Percentiles rank a stretch among this genome's conserved stretches.
Evolutionary conservation across 2,888 invertebrate species (phyloP).

Genomic region (Crematogaster levior): DNA sequence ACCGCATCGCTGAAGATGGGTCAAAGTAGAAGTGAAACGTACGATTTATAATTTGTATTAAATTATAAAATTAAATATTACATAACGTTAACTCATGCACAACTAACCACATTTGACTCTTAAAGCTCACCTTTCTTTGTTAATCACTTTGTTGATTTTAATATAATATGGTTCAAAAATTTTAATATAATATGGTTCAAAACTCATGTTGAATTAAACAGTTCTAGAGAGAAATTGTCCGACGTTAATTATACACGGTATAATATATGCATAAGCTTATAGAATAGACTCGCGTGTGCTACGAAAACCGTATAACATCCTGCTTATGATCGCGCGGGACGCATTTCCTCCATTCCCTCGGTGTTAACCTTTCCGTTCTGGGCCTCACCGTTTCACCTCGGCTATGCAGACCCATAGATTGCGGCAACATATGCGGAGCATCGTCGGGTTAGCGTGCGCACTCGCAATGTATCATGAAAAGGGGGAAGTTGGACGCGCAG

Average conservation of each 20-base stretch:
- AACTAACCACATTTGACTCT: no score
- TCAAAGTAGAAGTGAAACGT: no score
- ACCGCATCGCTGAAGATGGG: no score
- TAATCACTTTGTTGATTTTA: no score
- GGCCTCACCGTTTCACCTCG: slow-evolving; percentile 46
- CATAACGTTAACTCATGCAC: no score
- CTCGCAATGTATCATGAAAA: slow-evolving; percentile 78
- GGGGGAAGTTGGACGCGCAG: slow-evolving; percentile 47
- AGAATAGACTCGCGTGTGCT: slow-evolving; percentile 73
- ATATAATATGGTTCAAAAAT: no score
- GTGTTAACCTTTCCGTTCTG: slow-evolving; percentile 65
- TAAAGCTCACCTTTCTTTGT: no score
- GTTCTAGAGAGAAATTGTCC: background rate
- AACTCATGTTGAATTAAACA: slow-evolving; percentile 1
- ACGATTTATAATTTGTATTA: no score
- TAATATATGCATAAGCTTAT: slow-evolving; percentile 25
- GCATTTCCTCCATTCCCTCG: slow-evolving; percentile 56
- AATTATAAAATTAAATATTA: no score
- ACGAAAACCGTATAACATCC: slow-evolving; percentile 77
- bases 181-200: background rate
- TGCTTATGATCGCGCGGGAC: slow-evolving; percentile 70
- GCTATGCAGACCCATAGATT: slow-evolving; percentile 38
- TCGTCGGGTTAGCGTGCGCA: slow-evolving; percentile 74
- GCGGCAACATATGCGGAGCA: slow-evolving; percentile 74
- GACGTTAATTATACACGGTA: slow-evolving; percentile 30